Conservation (phyloP, 2,797 vertebrate species). For the Helarctos malayanus region DNA sequence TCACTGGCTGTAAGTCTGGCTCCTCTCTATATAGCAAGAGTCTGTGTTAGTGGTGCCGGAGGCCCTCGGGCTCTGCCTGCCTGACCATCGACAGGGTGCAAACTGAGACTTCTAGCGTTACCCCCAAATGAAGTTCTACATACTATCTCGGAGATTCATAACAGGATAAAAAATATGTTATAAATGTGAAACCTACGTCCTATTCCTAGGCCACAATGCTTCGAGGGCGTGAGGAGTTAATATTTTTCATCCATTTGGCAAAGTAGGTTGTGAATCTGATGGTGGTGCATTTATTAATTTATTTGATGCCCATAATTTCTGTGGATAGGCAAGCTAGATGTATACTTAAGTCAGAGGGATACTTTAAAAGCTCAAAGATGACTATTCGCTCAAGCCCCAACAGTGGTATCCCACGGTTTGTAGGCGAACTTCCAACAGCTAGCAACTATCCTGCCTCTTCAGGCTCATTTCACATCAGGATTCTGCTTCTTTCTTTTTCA, state of each 20-base stretch:
- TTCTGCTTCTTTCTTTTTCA: not conserved
- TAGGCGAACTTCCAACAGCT: not conserved
- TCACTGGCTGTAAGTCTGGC: not conserved
- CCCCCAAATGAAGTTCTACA: not conserved
- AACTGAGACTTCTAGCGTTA: not conserved
- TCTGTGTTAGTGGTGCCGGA: not conserved
- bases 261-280: not conserved
- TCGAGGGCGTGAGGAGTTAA: not conserved
- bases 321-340: not conserved
- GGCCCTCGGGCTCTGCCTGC: not conserved
- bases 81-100: not conserved
- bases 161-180: not conserved
- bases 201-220: not conserved
- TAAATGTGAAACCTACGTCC: slow-evolving; percentile 1
- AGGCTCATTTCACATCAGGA: not conserved
- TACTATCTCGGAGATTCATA: not conserved
- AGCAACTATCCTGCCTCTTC: not conserved
- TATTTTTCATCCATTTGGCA: slow-evolving; percentile 17
- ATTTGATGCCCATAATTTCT: not conserved
- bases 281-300: not conserved
- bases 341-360: not conserved
- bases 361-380: not conserved
- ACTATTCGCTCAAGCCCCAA: not conserved
- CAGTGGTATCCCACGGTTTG: not conserved
- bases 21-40: not conserved